Percentiles rank a stretch among this genome's conserved stretches.
These are phyloP conservation scores for Steatornis caripensis DNA, from an alignment of 2,113 vertebrate genomes.

Conservation along the genomic window DNA sequence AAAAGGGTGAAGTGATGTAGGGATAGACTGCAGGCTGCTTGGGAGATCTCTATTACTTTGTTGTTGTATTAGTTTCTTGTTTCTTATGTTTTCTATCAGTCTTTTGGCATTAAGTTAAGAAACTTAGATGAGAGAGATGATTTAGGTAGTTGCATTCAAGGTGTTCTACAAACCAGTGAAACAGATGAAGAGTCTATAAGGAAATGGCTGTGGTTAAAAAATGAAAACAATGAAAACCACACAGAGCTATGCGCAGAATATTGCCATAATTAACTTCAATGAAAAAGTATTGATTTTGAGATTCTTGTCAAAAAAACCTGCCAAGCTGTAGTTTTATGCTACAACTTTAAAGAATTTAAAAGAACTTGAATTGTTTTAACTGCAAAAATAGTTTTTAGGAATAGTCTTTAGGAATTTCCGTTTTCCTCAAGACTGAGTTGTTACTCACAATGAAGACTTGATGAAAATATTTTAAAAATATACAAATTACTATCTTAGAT, in stretches of 20 bases:
- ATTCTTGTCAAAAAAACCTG: neutral
- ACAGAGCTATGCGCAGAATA: neutral
- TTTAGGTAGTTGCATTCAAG: neutral
- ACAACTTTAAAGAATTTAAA: neutral
- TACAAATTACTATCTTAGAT: neutral
- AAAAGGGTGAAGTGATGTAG: neutral
- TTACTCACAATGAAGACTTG: neutral
- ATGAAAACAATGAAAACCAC: neutral
- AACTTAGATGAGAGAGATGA: neutral
- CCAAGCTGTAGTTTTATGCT: neutral
- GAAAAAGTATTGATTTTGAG: neutral
- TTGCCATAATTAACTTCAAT: neutral
- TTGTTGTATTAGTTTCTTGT: neutral
- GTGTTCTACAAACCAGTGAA: neutral
- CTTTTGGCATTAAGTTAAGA: neutral
- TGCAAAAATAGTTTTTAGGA: neutral
- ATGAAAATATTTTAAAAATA: neutral
- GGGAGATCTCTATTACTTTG: neutral
- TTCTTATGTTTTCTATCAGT: neutral
- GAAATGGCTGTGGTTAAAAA: neutral
- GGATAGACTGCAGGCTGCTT: neutral
- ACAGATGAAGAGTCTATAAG: neutral
- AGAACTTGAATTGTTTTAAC: neutral
- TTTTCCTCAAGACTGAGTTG: neutral
- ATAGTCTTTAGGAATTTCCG: neutral